These are phyloP conservation scores for Pempheris klunzingeri DNA, from an alignment of 2,797 vertebrate species.

Conservation along the genomic window DNA sequence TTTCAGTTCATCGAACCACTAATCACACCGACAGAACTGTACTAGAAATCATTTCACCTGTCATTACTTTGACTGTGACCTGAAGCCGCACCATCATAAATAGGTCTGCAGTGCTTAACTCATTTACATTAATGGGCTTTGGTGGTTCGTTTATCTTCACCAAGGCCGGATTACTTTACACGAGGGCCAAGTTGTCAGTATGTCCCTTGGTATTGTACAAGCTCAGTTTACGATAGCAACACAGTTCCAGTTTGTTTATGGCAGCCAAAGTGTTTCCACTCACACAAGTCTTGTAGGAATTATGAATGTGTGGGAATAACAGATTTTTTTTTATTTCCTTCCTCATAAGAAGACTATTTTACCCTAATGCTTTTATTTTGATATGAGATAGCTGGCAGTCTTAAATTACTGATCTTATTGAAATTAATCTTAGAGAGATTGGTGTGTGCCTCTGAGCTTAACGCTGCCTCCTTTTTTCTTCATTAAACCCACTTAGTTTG, in stretches of 20 bases:
- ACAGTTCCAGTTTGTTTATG: slow-evolving; percentile 28
- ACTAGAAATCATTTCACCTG: slow-evolving; percentile 69
- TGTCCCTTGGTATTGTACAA: slow-evolving; percentile 41
- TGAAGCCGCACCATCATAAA: slow-evolving; percentile 54
- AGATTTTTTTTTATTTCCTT: slow-evolving; percentile 26
- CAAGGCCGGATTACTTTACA: slow-evolving; percentile 49
- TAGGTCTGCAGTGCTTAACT: slow-evolving; percentile 40
- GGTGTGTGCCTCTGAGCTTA: slow-evolving; percentile 54
- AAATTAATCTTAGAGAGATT: slow-evolving; percentile 61
- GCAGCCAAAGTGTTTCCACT: slow-evolving; percentile 31
- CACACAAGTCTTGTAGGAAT: slow-evolving; percentile 26
- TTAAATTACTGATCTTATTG: slow-evolving; percentile 52
- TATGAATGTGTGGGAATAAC: not conserved
- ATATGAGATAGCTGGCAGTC: slow-evolving; percentile 39
- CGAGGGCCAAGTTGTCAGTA: slow-evolving; percentile 49
- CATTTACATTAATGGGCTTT: slow-evolving; percentile 63
- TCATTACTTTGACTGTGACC: slow-evolving; percentile 71
- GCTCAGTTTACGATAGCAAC: slow-evolving; percentile 41
- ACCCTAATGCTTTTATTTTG: slow-evolving; percentile 27
- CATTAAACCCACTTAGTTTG: slow-evolving; percentile 55
- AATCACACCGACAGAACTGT: slow-evolving; percentile 59
- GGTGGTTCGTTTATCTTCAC: slow-evolving; percentile 61
- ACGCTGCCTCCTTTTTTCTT: slow-evolving; percentile 34
- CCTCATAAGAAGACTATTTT: slow-evolving; percentile 12
- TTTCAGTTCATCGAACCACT: slow-evolving; percentile 58